phyloP scores from a whole-genome alignment of 2,888 invertebrate genomes.

The Elysia crispata region DNA sequence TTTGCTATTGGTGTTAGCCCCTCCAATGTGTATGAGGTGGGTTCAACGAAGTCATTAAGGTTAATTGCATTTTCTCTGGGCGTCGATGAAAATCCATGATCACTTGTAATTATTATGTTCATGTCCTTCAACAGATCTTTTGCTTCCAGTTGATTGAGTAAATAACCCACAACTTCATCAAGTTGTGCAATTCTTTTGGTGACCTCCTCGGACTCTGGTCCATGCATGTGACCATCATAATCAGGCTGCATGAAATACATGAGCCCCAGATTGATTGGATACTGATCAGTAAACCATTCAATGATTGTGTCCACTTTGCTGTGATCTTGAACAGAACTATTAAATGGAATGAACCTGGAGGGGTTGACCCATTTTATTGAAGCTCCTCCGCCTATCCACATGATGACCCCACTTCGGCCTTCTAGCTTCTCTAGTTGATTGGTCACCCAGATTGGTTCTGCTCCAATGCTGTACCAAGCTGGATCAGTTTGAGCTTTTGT shows the following conservation, averaged over 20 bases:
- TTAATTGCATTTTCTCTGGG: conserved; percentile 61
- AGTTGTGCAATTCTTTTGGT: conserved; percentile 80
- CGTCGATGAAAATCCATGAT: conserved; percentile 85
- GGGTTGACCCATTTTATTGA: conserved; percentile 66
- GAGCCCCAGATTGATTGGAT: conserved; percentile 84
- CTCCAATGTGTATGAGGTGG: conserved; percentile 69
- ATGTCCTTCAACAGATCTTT: conserved; percentile 80
- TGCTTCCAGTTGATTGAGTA: conserved; percentile 79
- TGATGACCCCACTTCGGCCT: conserved; percentile 83
- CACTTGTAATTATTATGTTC: conserved; percentile 85
- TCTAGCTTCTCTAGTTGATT: conserved; percentile 81
- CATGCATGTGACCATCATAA: conserved; percentile 81
- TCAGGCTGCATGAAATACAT: conserved; percentile 87
- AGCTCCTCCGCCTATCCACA: conserved; percentile 85
- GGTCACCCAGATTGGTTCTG: conserved; percentile 76
- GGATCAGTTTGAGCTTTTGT: conserved; percentile 60
- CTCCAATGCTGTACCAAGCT: conserved; percentile 78
- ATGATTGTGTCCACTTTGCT: conserved; percentile 68
- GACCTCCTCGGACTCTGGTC: conserved; percentile 74
- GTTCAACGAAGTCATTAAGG: conserved; percentile 61
- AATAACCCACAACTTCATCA: conserved; percentile 78
- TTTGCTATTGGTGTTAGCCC: conserved; percentile 82
- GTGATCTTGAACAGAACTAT: conserved; percentile 64
- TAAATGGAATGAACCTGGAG: conserved; percentile 55
- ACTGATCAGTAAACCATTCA: conserved; percentile 73